Base-by-base conservation (phyloP, 2,888 invertebrate genomes). In the Thumatha senex region DNA sequence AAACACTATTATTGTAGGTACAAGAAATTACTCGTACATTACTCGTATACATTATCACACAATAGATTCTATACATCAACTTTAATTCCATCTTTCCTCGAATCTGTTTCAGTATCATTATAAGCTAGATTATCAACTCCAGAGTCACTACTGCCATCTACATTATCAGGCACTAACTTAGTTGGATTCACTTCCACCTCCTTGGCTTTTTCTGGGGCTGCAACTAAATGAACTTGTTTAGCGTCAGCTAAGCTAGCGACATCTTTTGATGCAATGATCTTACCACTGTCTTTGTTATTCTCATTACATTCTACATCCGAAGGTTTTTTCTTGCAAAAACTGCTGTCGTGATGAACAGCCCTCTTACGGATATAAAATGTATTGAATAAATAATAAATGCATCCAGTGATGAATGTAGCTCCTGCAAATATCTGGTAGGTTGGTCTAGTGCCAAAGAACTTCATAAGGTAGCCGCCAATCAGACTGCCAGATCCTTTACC, bases 401-500 rank as follows among this genome's bases (percentile, higher is more conserved):
- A 82, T 33, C 95, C 95, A 7, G 94, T 94, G 15, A 95, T 72
- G 14, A 94, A 84, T 0, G 94, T 93, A 0, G 93, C 89, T 0
- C 92, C 90, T 0, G 96, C 86, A 72, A 96, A 96, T 61, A 95
- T 92, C 75, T 94, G 94, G 74, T 95, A 96, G 0, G 96, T 96
- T 0, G 93, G 92, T 47, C 96, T 89, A 5, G 95, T 95, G 8
- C 96, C 96, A 63, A 95, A 93, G 58, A 91, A 92, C 74, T 95
- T 94, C 92, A 96, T 96, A 48, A 95, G 79, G 75, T 95, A 95
- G 10, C 96, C 96, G 11, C 96, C 96, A 46, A 95, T 92, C 49
- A 96, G 82, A 78, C 96, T 95, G 40, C 96, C 96, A 7, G 95
- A 87, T 33, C 96, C 96, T 80, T 95, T 95, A 46, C 96, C 95